Percentiles rank a stretch among this genome's conserved stretches.
phyloP scores from a whole-genome alignment of 2,888 invertebrate species.

The Scrobipalpa costella region DNA sequence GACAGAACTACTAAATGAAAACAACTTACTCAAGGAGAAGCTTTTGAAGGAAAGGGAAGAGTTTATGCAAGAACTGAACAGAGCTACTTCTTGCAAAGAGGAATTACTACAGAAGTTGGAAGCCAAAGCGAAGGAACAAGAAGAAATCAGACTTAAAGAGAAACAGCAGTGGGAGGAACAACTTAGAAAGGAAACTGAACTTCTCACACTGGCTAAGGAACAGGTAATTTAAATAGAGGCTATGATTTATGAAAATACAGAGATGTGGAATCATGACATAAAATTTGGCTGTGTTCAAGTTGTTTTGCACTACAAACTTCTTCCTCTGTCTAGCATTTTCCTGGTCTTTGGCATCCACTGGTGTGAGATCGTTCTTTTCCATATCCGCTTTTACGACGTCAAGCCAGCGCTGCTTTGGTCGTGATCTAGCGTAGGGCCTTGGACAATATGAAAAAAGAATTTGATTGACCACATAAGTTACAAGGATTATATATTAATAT shows the following conservation, averaged over 20 bases:
- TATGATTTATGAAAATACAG: too few species aligned
- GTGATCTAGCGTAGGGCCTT: too few species aligned
- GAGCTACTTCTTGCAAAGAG: conserved; percentile 78
- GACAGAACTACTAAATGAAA: conserved; percentile 69
- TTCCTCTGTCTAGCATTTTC: too few species aligned
- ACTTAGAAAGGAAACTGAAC: conserved; percentile 66
- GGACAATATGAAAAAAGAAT: too few species aligned
- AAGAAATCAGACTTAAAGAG: conserved; percentile 68
- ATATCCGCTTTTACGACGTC: too few species aligned
- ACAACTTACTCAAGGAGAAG: conserved; percentile 69
- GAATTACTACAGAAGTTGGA: conserved; percentile 74
- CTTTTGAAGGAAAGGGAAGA: conserved; percentile 73
- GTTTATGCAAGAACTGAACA: conserved; percentile 70
- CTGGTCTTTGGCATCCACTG: too few species aligned
- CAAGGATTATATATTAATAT: too few species aligned
- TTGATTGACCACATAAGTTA: too few species aligned
- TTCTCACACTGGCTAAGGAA: conserved; percentile 68
- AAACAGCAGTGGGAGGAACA: conserved; percentile 62
- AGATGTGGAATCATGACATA: too few species aligned
- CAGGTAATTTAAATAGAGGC: conserved; percentile 47
- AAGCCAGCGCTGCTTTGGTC: too few species aligned
- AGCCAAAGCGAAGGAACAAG: conserved; percentile 71
- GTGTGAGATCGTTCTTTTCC: too few species aligned
- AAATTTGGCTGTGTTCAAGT: background rate
- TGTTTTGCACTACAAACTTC: background rate